These are phyloP conservation scores for Drosophila mettleri DNA, from an alignment of 2,888 invertebrate species.

Conservation along the genomic window DNA sequence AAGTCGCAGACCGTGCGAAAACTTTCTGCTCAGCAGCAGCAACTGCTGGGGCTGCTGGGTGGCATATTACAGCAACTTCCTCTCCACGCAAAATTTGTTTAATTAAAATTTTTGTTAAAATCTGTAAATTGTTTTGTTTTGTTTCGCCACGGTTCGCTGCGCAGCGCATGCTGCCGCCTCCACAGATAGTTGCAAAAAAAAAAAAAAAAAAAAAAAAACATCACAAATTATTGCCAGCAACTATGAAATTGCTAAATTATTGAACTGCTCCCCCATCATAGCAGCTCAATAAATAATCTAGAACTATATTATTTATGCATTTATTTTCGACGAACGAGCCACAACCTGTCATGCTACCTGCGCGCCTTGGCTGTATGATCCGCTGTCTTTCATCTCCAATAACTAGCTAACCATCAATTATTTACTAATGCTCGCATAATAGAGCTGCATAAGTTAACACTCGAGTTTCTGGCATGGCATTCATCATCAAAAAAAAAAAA, in stretches of 20 bases:
- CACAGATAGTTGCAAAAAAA: conserved; percentile 65
- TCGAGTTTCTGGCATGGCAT: conserved; percentile 32
- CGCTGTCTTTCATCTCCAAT: conserved; percentile 32
- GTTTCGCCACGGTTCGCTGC: conserved; percentile 40
- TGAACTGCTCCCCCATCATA: conserved; percentile 18
- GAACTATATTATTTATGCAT: conserved; percentile 7
- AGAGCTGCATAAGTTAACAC: conserved; percentile 71
- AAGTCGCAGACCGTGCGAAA: conserved; percentile 75
- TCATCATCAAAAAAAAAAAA: conserved; percentile 57
- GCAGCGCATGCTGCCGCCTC: background rate
- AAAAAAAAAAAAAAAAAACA: no score
- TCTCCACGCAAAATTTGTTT: conserved; percentile 77
- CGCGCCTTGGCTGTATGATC: conserved; percentile 4
- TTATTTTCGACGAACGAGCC: background rate
- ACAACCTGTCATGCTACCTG: conserved; percentile 18
- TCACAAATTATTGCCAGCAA: conserved; percentile 47
- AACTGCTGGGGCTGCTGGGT: background rate
- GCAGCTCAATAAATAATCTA: conserved; percentile 8
- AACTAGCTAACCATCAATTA: conserved; percentile 65
- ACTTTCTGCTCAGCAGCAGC: conserved; percentile 37
- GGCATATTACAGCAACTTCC: conserved; percentile 74
- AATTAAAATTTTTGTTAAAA: conserved; percentile 80
- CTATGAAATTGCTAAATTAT: conserved; percentile 61
- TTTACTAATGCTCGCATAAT: conserved; percentile 68
- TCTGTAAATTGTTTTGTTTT: conserved; percentile 77